Base-by-base conservation (phyloP, 1,140 invertebrate genomes). In the Drosophila biarmipes region DNA sequence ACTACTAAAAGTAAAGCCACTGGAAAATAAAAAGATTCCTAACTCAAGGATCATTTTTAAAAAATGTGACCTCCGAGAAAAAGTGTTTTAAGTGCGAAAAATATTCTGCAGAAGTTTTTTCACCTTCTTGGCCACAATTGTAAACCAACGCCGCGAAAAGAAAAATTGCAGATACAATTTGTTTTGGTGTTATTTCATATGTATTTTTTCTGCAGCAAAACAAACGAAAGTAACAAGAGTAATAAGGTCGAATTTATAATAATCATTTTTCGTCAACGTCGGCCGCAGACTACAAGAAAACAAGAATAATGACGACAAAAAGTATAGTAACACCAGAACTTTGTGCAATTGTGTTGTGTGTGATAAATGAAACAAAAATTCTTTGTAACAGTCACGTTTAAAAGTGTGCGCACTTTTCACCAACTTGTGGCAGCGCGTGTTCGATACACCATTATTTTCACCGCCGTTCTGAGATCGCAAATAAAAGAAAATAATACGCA, bases 231-330 rank as follows among this genome's bases (percentile, higher is more conserved):
- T 87, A 87, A 87, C 82, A 87, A 87, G 84, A 87, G 82, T 87
- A 87, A 87, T 89, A 87, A 87, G 82, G 82, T 87, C 82, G 84
- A 75, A 89, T 89, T 87, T 89, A 87, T 87, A 79, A 87, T 74
- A 87, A 87, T 78, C 68, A 87, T 87, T 87, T 87, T 82, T 79
- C 61, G 78, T 87, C 78, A 86, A 87, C 84, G 82, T 75, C 67
- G 82, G 31, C 75, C 62, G 63, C 58, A 55, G 40, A 34, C 58
- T 56, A 66, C 52, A 63, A 76, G 51, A 38, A 3, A 8, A n/a
- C 46, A 27, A 3, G 24, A 24, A 45, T 17, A 55, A 21, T 27
- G 19, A 38, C 21, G 46, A 35, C 15, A 19, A 11, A 43, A 14
- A 61, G 14, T 46, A 46, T 37, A 46, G 46, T 62, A 67, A 51